Conservation (phyloP, 2,797 vertebrate species). For the Hozukius guyotensis region DNA sequence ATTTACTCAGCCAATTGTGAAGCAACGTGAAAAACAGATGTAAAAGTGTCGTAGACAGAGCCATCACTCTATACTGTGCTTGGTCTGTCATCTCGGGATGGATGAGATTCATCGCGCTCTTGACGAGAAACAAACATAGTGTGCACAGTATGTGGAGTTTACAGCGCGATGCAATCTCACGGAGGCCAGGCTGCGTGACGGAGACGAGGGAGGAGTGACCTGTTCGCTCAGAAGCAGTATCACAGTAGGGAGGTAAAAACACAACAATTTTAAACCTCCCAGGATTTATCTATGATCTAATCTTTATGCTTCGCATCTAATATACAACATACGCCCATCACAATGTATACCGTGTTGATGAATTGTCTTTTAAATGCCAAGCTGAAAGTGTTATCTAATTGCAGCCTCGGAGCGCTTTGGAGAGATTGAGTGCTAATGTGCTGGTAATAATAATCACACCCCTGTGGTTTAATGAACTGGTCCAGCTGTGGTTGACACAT, state of each 20-base stretch:
- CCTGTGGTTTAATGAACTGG: constrained; percentile 57
- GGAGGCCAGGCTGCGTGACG: neutral
- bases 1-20: constrained; percentile 50
- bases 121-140: constrained; percentile 26
- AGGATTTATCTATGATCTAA: neutral
- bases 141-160: neutral
- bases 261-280: neutral
- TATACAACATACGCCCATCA: neutral
- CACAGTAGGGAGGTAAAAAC: neutral
- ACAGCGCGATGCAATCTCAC: neutral
- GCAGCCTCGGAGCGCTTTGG: constrained; percentile 11
- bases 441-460: constrained; percentile 50
- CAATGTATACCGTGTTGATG: neutral
- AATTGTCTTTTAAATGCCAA: constrained; percentile 25
- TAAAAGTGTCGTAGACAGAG: constrained; percentile 42
- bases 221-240: neutral
- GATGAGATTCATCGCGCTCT: constrained; percentile 44
- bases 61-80: constrained; percentile 9
- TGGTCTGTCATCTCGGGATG: constrained; percentile 46
- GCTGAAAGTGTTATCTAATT: constrained; percentile 14
- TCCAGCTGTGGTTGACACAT: constrained; percentile 47
- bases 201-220: neutral
- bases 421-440: constrained; percentile 29
- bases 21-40: constrained; percentile 49
- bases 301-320: neutral